These are phyloP conservation scores for Elgaria multicarinata DNA, from an alignment of 2,113 vertebrate genomes.

Conservation along the genomic window DNA sequence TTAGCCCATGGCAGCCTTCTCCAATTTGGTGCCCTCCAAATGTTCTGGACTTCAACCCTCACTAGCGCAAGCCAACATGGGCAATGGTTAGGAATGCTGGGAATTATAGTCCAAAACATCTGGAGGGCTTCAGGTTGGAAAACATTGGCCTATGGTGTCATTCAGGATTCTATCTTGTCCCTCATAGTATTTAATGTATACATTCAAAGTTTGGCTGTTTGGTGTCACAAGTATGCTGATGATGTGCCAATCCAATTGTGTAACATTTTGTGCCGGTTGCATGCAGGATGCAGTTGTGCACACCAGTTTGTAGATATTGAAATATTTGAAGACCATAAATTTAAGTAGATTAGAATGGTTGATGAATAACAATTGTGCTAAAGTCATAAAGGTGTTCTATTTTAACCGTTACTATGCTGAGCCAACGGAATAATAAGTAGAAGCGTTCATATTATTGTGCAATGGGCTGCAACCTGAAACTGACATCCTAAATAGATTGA, in stretches of 20 bases:
- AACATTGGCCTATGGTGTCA: too few relatives aligned
- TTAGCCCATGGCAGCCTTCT: too few relatives aligned
- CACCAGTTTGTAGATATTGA: background rate
- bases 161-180: too few relatives aligned
- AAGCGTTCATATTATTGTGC: background rate
- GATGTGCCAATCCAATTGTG: background rate
- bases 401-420: background rate
- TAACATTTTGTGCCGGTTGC: background rate
- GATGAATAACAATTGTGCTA: background rate
- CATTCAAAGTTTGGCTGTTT: too few relatives aligned
- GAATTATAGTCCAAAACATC: background rate
- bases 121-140: background rate
- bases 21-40: too few relatives aligned
- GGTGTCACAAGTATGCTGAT: too few relatives aligned
- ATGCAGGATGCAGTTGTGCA: background rate
- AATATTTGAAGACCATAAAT: background rate
- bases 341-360: background rate
- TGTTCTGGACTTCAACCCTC: background rate
- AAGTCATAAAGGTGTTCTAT: background rate
- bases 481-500: background rate
- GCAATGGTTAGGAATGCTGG: background rate
- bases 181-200: too few relatives aligned
- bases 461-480: background rate
- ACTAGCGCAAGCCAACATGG: background rate
- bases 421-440: background rate